Base-by-base conservation (phyloP, 1,140 invertebrate species). In the Pinna nobilis region DNA sequence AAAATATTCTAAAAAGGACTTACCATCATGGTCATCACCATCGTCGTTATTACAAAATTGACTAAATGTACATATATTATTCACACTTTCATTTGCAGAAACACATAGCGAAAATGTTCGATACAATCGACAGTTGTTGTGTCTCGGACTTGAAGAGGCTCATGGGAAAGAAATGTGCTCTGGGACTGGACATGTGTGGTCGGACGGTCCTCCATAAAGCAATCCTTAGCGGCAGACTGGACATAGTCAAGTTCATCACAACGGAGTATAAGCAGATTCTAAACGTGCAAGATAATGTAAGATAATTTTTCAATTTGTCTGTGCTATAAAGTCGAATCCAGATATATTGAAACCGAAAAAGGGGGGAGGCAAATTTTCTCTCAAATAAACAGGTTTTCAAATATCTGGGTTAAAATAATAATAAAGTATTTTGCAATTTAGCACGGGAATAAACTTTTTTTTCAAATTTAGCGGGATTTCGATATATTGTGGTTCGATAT, bases 191-290 rank as follows among this genome's bases (percentile, higher is more conserved):
- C 68, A 74, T 70, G 4, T 79, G 77, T 73, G 80, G 80, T 35
- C 37, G 77, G 39, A 77, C 68, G 13, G 74, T 82, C 1, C 44
- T 79, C 13, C 80, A 79, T 20, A 65, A 59, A 11, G 74, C 79
- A n/a, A 55, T 81, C 11, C 41, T 79, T 2, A 15, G 64, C 20
- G 30, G 55, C 25, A 66, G 53, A 4, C 57, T 11, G 5, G 15
- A 53, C 6, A 30, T 81, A 5, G 63, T 79, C 23, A 68, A 59
- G 28, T 74, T 64, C 32, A 51, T 81, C 3, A 28, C 57, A 18
- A 51, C 50, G 11, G 3, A 75, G 28, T 78, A 69, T 28, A 41
- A 64, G 32, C 33, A 57, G 1, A 44, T 79, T 20, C 63, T 79
- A 13, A 70, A 79, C 23, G 33, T 18, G 13, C 49, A 61, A 32